These are phyloP conservation scores for Caenorhabditis imperialis DNA, from an alignment of 2,888 invertebrate genomes.

Conservation along the genomic window DNA sequence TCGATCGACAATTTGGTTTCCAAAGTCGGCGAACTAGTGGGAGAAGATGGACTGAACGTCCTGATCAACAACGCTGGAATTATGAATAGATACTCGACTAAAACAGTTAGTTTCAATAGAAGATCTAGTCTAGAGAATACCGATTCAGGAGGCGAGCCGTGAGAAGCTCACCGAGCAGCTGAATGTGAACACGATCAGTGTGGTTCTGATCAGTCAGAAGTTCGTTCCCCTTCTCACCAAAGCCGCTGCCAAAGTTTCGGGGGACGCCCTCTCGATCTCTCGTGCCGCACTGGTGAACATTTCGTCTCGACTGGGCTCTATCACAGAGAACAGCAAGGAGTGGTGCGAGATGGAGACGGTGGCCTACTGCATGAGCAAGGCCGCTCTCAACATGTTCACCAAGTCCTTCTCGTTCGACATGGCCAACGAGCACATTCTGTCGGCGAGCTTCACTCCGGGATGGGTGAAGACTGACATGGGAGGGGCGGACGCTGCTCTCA, in stretches of 20 bases:
- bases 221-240: slow-evolving; percentile 1
- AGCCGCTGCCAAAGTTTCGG: not conserved
- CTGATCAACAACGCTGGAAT: slow-evolving; percentile 52
- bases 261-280: not conserved
- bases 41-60: slow-evolving; percentile 19
- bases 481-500: slow-evolving; percentile 50
- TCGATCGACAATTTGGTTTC: slow-evolving; percentile 46
- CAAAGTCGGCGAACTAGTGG: slow-evolving; percentile 19
- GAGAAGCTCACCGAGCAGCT: slow-evolving; percentile 1
- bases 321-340: slow-evolving; percentile 34
- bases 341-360: slow-evolving; percentile 18
- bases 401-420: slow-evolving; percentile 58
- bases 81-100: not conserved
- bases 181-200: not conserved
- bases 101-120: not conserved
- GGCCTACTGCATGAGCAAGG: slow-evolving; percentile 58
- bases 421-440: slow-evolving; percentile 16
- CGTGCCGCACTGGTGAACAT: slow-evolving; percentile 29
- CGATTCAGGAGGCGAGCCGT: not conserved
- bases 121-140: not conserved
- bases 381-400: slow-evolving; percentile 68
- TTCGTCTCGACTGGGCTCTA: slow-evolving; percentile 42
- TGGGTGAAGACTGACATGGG: slow-evolving; percentile 72
- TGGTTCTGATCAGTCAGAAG: slow-evolving; percentile 6
- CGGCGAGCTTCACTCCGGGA: slow-evolving; percentile 58